Percentiles rank a stretch among this genome's conserved stretches.
phyloP scores from a whole-genome alignment of 2,797 vertebrate genomes.

The Scarus forsteni region DNA sequence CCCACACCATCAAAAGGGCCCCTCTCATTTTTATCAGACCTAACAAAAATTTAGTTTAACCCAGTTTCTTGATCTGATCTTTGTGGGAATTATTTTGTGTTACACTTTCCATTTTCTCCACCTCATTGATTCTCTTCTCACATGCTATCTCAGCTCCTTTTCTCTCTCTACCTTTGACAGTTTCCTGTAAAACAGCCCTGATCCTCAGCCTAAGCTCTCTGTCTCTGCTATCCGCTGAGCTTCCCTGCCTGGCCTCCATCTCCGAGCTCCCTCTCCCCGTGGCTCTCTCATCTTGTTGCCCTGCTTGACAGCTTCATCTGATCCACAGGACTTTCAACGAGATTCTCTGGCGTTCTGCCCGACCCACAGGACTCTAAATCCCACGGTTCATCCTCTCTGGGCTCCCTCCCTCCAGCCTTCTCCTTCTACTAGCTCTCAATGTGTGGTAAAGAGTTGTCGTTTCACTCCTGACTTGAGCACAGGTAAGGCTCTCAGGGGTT shows the following conservation, averaged over 20 bases:
- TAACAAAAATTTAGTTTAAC: conserved; percentile 52
- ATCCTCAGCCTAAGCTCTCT: conserved; percentile 82
- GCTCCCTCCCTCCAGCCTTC: conserved; percentile 60
- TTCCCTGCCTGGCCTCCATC: conserved; percentile 78
- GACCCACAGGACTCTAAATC: conserved; percentile 82
- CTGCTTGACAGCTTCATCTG: conserved; percentile 85
- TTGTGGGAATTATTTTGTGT: conserved; percentile 75
- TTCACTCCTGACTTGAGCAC: conserved; percentile 71
- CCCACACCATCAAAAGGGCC: background rate
- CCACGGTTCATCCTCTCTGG: conserved; percentile 80
- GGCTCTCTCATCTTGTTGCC: conserved; percentile 80
- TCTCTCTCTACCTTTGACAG: conserved; percentile 78
- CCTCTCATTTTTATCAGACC: conserved; percentile 35
- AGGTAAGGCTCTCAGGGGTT: conserved; percentile 71
- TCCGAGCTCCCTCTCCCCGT: conserved; percentile 73
- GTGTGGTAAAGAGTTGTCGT: conserved; percentile 76
- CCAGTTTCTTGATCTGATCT: conserved; percentile 68
- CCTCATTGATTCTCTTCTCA: conserved; percentile 76
- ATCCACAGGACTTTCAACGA: conserved; percentile 82
- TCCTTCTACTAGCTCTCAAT: conserved; percentile 72
- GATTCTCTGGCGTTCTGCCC: conserved; percentile 77
- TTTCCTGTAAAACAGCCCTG: conserved; percentile 81
- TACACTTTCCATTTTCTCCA: conserved; percentile 71
- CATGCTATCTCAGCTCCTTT: conserved; percentile 66
- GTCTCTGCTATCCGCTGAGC: conserved; percentile 76